Evolutionary conservation across 2,113 vertebrate genomes (phyloP), one percentile per base, ranked within the genome.

Genomic region (Eidolon helvum): DNA sequence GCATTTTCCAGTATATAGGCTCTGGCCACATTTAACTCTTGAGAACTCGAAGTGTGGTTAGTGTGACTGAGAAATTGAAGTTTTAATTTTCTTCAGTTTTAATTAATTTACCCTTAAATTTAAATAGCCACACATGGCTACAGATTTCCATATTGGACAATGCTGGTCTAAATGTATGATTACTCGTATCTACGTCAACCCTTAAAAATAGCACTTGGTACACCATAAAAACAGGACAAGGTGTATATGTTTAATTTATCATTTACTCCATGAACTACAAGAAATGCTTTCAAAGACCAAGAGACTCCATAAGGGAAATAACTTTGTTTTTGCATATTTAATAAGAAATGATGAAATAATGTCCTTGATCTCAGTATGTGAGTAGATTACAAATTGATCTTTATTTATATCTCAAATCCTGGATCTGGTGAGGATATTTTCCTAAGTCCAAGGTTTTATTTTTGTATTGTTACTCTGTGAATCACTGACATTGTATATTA

Each of bases 321-420:
- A 53, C 94, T 94, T 2, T 69, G 80, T 93, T 94, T 97, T 97
- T 98, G 97, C 59, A 95, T 98, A 24, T 92, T 97, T 97, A 80
- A 97, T 98, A 96, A 98, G 87, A 79, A 97, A 86, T 87, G 45
- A 90, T 98, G 91, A 97, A 97, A 96, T 94, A 80, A 89, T 94
- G 97, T 82, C 90, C 95, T 97, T 98, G 69, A 89, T 98, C 94
- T 71, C 82, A 74, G 48, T 77, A 10, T 86, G 82, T 96, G 80
- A 95, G 65, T 87, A 96, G 87, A 97, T 97, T 98, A 96, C 94
- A 98, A 98, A 98, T 96, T 57, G 69, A 19, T 87, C 19, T 94
- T 83, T 97, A 91, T 92, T 97, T 98, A 90, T 89, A 7, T 68
- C 84, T 79, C 57, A 48, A 61, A 97, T 93, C 26, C 82, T 61